Percentiles rank a stretch among this genome's conserved stretches.
Conservation (phyloP, 2,888 invertebrate genomes). For the Myathropa florea region DNA sequence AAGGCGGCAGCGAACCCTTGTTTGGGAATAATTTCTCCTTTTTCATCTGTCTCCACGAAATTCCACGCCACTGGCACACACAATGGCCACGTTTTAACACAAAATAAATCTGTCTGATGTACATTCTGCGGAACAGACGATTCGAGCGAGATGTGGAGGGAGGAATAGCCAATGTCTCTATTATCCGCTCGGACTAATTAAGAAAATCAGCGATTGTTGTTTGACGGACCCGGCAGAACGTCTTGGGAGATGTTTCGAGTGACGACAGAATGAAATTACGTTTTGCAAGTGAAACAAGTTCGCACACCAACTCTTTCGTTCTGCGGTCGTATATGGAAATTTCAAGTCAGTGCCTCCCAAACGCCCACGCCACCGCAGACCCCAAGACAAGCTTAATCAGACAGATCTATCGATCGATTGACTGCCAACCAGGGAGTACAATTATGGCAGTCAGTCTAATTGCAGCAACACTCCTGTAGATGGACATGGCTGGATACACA, state of each 20-base stretch:
- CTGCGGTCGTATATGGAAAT: constrained; percentile 30
- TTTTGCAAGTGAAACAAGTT: constrained; percentile 50
- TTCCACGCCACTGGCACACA: constrained; percentile 13
- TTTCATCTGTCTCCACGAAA: not conserved
- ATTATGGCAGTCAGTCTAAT: constrained; percentile 55
- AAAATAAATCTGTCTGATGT: constrained; percentile 49
- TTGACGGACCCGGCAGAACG: not conserved
- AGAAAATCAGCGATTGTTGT: constrained; percentile 42
- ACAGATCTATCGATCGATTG: constrained; percentile 46
- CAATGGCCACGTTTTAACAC: constrained; percentile 27
- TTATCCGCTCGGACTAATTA: constrained; percentile 16
- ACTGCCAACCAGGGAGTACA: constrained; percentile 31
- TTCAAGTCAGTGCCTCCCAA: constrained; percentile 9
- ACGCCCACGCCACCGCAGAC: constrained; percentile 26
- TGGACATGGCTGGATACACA: constrained; percentile 23
- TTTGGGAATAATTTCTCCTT: constrained; percentile 18
- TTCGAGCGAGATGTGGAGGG: not conserved
- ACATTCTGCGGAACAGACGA: not conserved
- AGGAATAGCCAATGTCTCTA: not conserved
- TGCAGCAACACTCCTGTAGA: constrained; percentile 55
- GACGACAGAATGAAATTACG: constrained; percentile 6
- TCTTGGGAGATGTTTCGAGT: constrained; percentile 10
- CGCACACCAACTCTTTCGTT: constrained; percentile 55
- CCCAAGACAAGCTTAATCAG: constrained; percentile 24
- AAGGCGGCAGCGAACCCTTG: constrained; percentile 15